These are phyloP conservation scores for Drosophila formosana DNA, from an alignment of 2,888 invertebrate species.

Conservation along the genomic window DNA sequence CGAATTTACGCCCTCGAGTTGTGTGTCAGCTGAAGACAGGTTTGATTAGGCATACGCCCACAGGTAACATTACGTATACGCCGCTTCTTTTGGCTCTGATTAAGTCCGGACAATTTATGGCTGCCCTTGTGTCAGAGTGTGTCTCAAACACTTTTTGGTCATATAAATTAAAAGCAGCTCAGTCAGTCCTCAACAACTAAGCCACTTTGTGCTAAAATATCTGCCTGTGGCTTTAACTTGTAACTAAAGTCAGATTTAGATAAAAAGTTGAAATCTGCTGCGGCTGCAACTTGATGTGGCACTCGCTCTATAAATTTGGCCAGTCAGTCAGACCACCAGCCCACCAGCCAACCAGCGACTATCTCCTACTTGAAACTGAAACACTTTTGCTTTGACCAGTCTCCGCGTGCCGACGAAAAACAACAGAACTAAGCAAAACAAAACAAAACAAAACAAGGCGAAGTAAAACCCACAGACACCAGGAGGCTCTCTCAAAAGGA, in stretches of 20 bases:
- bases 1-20: neutral
- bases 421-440: constrained; percentile 43
- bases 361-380: constrained; percentile 49
- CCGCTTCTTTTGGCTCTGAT: constrained; percentile 42
- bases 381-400: constrained; percentile 51
- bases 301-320: constrained; percentile 59
- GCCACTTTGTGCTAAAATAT: constrained; percentile 71
- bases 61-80: constrained; percentile 60
- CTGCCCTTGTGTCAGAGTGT: constrained; percentile 33
- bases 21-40: constrained; percentile 9
- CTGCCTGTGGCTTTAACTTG: constrained; percentile 66
- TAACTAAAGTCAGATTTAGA: constrained; percentile 60
- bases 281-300: constrained; percentile 71
- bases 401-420: constrained; percentile 20
- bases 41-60: constrained; percentile 39
- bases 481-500: constrained; percentile 31
- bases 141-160: constrained; percentile 50
- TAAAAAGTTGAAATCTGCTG: constrained; percentile 75
- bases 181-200: constrained; percentile 59
- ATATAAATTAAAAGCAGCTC: constrained; percentile 79
- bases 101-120: constrained; percentile 64
- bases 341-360: constrained; percentile 38
- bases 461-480: constrained; percentile 34
- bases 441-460: constrained; percentile 17
- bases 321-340: neutral